Base-by-base conservation (phyloP, 2,113 vertebrate genomes). In the Amblyornis subalaris region DNA sequence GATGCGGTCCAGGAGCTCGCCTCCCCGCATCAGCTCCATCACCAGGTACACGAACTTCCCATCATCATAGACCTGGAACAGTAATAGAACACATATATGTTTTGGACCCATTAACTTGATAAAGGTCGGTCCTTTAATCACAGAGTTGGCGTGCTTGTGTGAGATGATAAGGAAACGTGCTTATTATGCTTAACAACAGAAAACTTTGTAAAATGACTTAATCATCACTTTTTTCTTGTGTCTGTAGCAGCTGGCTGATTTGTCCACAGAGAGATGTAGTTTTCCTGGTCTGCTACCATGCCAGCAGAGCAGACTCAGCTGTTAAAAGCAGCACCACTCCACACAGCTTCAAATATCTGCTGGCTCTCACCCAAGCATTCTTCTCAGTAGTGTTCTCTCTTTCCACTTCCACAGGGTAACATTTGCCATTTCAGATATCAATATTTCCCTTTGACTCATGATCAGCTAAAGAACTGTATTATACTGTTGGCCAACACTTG, bases 1-100 rank as follows among this genome's bases (percentile, higher is more conserved):
- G 95, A 98, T 99, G 83, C 98, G 98, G 96, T 99, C 99, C 96
- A 99, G 98, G 45, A 99, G 98, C 96, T 99, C 99, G 0, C 98
- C 98, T 19, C 99, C 99, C 31, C 99, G 97, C 98, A 99, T 98
- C 90, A 99, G 96, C 95, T 99, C 99, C 97, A 98, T 99, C 70
- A 99, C 99, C 96, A 99, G 97, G 94, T 98, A 98, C 89, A 99
- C 98, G 2, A 85, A 97, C 75, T 99, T 98, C 40, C 99, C 99
- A 13, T 99, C 98, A 10, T 99, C 99, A 58, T 99, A 99, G 19
- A 99, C 99, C 99, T 99, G 78, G 6, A 77, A 35, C 21, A 67
- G 29, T 7, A 73, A 61, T 6, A 18, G 33, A 2, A 10, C 10
- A 35, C 53, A 25, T 5, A 2, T 0, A 2, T 20, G 7, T 22